Evolutionary conservation across 1,140 invertebrate genomes (phyloP).

Genomic region (Dendrolimus punctatus): DNA sequence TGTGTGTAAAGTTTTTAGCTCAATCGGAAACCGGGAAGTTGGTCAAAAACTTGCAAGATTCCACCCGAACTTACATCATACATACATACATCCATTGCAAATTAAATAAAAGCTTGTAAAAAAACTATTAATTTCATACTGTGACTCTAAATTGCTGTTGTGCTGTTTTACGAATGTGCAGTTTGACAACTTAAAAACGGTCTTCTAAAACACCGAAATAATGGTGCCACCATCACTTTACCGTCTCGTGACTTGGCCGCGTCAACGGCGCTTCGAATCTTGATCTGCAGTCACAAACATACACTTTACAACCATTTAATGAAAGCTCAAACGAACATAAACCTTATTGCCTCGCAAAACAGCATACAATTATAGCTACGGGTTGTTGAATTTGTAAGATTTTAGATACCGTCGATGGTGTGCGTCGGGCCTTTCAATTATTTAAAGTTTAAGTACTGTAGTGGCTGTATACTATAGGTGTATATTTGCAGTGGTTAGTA

Average conservation of each 20-base stretch:
- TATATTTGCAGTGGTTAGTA: neutral
- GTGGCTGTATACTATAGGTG: neutral
- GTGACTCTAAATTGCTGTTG: too few species aligned
- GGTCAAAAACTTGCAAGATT: too few species aligned
- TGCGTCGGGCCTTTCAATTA: conserved; percentile 41
- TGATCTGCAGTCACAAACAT: conserved; percentile 24
- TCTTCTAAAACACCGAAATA: neutral
- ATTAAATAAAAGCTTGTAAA: too few species aligned
- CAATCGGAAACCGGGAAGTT: too few species aligned
- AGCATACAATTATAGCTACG: too few species aligned
- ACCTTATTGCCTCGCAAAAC: conserved; percentile 1
- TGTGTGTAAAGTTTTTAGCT: too few species aligned
- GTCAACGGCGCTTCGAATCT: conserved; percentile 44
- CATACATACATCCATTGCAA: too few species aligned
- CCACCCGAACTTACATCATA: too few species aligned
- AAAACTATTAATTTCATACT: too few species aligned
- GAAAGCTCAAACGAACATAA: neutral
- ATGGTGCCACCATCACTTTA: conserved; percentile 13
- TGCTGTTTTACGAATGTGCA: too few species aligned
- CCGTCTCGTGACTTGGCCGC: conserved; percentile 41
- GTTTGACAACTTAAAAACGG: too few species aligned
- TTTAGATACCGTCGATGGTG: conserved; percentile 2
- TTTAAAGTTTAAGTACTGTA: conserved; percentile 20
- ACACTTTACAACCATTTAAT: neutral
- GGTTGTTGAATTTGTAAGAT: too few species aligned